Percentiles rank a stretch among this genome's conserved stretches.
phyloP scores from a whole-genome alignment of 2,113 vertebrate species.

The Osmerus eperlanus region DNA sequence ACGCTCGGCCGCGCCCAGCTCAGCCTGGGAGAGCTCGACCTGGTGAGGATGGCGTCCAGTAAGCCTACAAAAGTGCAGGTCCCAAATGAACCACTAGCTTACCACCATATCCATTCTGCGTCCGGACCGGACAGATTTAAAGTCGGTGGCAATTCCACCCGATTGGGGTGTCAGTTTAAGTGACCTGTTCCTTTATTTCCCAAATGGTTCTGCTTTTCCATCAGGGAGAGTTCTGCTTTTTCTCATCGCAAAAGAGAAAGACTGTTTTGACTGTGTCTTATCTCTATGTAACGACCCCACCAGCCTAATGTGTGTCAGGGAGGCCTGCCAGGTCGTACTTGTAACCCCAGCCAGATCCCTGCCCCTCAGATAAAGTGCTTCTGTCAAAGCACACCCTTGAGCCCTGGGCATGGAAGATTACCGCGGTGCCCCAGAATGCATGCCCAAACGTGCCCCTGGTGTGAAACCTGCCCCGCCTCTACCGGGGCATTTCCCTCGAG shows the following conservation, averaged over 20 bases:
- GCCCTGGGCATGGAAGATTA: constrained; percentile 47
- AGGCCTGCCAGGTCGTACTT: constrained; percentile 29
- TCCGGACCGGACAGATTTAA: not conserved
- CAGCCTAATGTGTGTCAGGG: constrained; percentile 22
- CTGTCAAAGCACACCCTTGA: constrained; percentile 44
- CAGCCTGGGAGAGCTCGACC: constrained; percentile 87
- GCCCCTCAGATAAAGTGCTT: constrained; percentile 23
- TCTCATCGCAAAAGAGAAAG: no score
- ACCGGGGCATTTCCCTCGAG: constrained; percentile 25
- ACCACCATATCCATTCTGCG: no score
- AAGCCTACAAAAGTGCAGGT: no score
- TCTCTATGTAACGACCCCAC: not conserved
- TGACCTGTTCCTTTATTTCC: no score
- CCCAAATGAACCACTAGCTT: no score
- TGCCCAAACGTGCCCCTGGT: constrained; percentile 46
- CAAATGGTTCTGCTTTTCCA: no score
- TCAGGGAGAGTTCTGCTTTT: no score
- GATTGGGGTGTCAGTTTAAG: no score
- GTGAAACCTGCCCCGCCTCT: constrained; percentile 26
- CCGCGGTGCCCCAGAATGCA: constrained; percentile 47
- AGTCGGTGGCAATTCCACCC: not conserved
- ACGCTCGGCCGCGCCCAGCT: constrained; percentile 93
- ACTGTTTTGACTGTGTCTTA: not conserved
- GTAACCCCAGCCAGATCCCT: constrained; percentile 21
- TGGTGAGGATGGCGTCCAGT: constrained; percentile 71